These are phyloP conservation scores for Clarias pachynema DNA, from an alignment of 2,797 vertebrate genomes.

Conservation along the genomic window DNA sequence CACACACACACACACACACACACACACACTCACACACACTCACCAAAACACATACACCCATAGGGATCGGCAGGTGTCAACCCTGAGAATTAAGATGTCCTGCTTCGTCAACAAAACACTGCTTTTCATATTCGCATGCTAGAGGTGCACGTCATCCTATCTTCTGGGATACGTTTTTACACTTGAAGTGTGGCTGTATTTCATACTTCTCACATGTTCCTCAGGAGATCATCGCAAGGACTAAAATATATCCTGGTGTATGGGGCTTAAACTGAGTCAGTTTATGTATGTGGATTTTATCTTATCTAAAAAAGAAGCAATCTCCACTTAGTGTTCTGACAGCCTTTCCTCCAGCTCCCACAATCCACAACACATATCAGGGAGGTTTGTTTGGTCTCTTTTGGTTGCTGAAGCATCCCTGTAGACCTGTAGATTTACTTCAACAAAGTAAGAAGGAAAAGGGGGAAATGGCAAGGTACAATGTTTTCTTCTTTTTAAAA, in stretches of 20 bases:
- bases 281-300: constrained; percentile 21
- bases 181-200: constrained; percentile 17
- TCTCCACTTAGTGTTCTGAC: constrained; percentile 42
- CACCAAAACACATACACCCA: constrained; percentile 13
- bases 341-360: constrained; percentile 53
- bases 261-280: background rate
- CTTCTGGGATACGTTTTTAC: background rate
- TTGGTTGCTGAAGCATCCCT: background rate
- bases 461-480: background rate
- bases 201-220: constrained; percentile 13
- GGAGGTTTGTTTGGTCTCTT: constrained; percentile 36
- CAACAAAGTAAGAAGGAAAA: constrained; percentile 3
- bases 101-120: constrained; percentile 9
- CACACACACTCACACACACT: constrained; percentile 40
- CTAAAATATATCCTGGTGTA: constrained; percentile 26
- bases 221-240: background rate
- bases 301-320: constrained; percentile 50
- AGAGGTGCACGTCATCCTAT: background rate
- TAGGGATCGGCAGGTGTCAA: constrained; percentile 29
- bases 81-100: constrained; percentile 30
- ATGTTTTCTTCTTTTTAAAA: background rate
- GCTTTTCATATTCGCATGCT: constrained; percentile 27
- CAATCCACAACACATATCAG: constrained; percentile 19
- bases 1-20: constrained; percentile 34
- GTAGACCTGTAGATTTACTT: constrained; percentile 8